Conservation (phyloP, 2,888 invertebrate species). For the Micropterix aruncella region DNA sequence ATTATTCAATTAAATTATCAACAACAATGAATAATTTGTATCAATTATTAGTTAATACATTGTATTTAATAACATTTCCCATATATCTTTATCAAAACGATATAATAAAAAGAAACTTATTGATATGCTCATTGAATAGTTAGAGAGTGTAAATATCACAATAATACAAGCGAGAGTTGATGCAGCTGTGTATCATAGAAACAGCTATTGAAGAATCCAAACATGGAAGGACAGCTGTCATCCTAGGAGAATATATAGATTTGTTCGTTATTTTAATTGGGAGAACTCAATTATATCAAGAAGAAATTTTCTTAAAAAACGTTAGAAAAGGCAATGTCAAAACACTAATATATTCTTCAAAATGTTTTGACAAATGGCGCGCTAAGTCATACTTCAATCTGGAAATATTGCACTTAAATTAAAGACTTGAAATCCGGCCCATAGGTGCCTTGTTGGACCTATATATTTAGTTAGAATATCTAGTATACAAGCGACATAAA, state of each 20-base stretch:
- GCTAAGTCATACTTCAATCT: no score
- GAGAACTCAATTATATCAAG: conserved; percentile 15
- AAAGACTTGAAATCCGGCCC: no score
- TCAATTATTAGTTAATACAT: no score
- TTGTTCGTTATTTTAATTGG: conserved; percentile 20
- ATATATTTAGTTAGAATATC: no score
- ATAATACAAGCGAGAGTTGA: conserved; percentile 20
- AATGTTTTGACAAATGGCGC: conserved; percentile 18
- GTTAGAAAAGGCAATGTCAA: conserved; percentile 19
- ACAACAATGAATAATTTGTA: no score
- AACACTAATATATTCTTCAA: conserved; percentile 18
- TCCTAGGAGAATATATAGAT: conserved; percentile 21
- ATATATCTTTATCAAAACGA: no score
- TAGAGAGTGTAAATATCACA: conserved; percentile 18
- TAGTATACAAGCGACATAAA: no score
- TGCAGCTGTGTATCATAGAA: conserved; percentile 20
- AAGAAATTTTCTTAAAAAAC: conserved; percentile 19
- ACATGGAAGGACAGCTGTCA: conserved; percentile 15
- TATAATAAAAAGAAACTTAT: no score
- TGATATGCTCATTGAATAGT: conserved; percentile 18
- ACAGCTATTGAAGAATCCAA: conserved; percentile 17
- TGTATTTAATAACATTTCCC: no score
- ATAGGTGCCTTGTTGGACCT: no score
- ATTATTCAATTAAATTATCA: no score
- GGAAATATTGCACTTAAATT: no score